These are phyloP conservation scores for Spialia ferax DNA, from an alignment of 2,888 invertebrate species.

Conservation along the genomic window DNA sequence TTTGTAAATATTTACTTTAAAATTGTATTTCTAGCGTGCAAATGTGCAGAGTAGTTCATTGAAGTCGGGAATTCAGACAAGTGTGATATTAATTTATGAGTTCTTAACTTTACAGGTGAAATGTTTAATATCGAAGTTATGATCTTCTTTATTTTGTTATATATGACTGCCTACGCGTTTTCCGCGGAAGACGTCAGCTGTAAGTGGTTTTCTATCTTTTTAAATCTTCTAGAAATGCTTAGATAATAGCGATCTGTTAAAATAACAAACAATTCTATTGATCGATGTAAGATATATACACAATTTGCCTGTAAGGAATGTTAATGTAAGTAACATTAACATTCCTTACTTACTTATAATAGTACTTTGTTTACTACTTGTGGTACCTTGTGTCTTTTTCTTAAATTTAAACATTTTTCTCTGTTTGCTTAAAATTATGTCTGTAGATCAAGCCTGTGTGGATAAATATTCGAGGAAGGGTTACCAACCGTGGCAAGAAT, in stretches of 20 bases:
- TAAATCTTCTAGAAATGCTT: too few species aligned
- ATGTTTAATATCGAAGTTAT: slow-evolving; percentile 36
- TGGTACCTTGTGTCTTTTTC: too few species aligned
- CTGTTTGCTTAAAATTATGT: not conserved
- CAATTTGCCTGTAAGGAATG: too few species aligned
- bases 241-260: too few species aligned
- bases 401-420: not conserved
- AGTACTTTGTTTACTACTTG: too few species aligned
- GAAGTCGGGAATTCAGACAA: slow-evolving; percentile 37
- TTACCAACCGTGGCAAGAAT: slow-evolving; percentile 83
- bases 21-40: slow-evolving; percentile 67
- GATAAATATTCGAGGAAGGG: slow-evolving; percentile 84
- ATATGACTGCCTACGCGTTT: slow-evolving; percentile 57
- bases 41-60: slow-evolving; percentile 43
- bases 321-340: too few species aligned
- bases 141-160: slow-evolving; percentile 57
- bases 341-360: too few species aligned
- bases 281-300: too few species aligned
- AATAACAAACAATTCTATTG: too few species aligned
- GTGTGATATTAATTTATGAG: not conserved
- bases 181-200: slow-evolving; percentile 78
- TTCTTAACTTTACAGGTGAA: not conserved
- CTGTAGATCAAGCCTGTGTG: slow-evolving; percentile 79
- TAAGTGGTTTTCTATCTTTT: slow-evolving; percentile 56
- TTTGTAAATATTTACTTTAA: slow-evolving; percentile 67